These are phyloP conservation scores for Australoheros scitulus DNA, from an alignment of 2,113 vertebrate species.

Conservation along the genomic window DNA sequence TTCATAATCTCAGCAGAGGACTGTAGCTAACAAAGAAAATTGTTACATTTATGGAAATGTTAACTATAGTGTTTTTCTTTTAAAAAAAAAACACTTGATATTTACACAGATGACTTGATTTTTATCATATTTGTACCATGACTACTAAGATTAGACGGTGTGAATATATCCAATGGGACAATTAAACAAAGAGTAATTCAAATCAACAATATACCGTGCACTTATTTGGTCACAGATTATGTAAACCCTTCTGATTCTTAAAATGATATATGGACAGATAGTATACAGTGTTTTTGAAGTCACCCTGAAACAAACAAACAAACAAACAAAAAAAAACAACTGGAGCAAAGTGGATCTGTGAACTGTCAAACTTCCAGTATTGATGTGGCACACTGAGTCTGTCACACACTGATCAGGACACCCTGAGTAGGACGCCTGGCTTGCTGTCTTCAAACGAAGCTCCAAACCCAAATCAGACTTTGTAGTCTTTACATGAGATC, in stretches of 20 bases:
- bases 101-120: too few relatives aligned
- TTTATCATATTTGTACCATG: too few relatives aligned
- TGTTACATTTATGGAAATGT: too few relatives aligned
- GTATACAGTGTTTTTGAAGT: not conserved
- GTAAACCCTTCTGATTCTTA: not conserved
- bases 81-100: too few relatives aligned
- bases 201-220: too few relatives aligned
- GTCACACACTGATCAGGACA: slow-evolving; percentile 28
- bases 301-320: not conserved
- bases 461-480: slow-evolving; percentile 48
- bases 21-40: too few relatives aligned
- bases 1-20: not conserved
- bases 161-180: too few relatives aligned
- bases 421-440: slow-evolving; percentile 40
- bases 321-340: not conserved
- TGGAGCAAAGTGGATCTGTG: slow-evolving; percentile 14
- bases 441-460: slow-evolving; percentile 39
- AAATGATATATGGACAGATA: not conserved
- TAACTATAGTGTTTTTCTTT: too few relatives aligned
- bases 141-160: too few relatives aligned
- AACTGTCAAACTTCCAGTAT: slow-evolving; percentile 34
- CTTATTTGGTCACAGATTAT: too few relatives aligned
- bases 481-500: slow-evolving; percentile 49
- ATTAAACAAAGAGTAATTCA: too few relatives aligned
- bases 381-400: slow-evolving; percentile 42